phyloP scores from a whole-genome alignment of 2,113 vertebrate species.

The Nettapus auritus region DNA sequence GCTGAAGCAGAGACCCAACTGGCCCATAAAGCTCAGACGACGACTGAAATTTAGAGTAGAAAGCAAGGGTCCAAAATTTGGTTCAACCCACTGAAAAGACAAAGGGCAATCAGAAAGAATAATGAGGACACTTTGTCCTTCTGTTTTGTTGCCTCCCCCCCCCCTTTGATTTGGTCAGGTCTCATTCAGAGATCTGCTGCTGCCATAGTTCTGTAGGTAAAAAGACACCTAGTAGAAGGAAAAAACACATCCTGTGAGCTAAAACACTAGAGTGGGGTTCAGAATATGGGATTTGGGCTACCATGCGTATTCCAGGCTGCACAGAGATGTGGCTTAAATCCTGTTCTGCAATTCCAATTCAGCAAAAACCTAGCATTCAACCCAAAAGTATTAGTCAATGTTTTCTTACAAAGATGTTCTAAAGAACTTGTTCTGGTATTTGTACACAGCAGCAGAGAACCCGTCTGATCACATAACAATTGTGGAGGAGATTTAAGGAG shows the following conservation, averaged over 20 bases:
- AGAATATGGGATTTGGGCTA: neutral
- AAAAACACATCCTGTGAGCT: neutral
- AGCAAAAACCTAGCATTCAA: neutral
- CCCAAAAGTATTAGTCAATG: neutral
- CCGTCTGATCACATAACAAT: neutral
- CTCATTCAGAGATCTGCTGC: neutral
- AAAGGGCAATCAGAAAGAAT: neutral
- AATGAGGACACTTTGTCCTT: neutral
- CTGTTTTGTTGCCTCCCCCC: neutral
- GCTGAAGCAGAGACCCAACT: neutral
- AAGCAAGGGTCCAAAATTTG: neutral
- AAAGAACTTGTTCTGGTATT: neutral
- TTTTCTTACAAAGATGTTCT: neutral
- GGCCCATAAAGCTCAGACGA: constrained; percentile 19
- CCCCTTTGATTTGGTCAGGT: neutral
- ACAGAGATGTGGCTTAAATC: neutral
- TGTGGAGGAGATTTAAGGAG: neutral
- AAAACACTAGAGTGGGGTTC: neutral
- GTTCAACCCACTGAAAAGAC: neutral
- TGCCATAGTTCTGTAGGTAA: neutral
- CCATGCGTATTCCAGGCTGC: neutral
- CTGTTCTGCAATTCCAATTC: neutral
- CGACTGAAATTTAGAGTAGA: neutral
- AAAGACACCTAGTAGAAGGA: neutral
- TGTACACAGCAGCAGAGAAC: neutral